Evolutionary conservation across 1,140 invertebrate genomes (phyloP).

Genomic region (Lucilia sericata): DNA sequence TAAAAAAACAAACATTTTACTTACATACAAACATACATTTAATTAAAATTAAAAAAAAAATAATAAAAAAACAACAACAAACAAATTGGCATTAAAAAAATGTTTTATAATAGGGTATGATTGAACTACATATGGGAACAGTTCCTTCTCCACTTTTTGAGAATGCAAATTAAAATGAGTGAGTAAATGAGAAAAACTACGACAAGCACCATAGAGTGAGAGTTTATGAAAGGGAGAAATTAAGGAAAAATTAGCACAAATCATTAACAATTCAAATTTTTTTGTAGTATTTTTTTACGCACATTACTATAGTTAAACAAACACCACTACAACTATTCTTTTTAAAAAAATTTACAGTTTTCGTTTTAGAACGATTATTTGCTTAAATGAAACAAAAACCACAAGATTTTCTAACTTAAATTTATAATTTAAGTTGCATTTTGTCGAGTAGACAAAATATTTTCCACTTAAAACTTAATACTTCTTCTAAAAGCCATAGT

Average conservation of each 20-base stretch:
- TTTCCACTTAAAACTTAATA: background rate
- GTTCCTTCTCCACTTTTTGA: slow-evolving; percentile 17
- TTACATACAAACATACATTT: background rate
- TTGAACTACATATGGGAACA: background rate
- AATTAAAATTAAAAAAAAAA: background rate
- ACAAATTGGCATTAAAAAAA: background rate
- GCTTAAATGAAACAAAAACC: too few species aligned
- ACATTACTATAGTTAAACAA: slow-evolving; percentile 8
- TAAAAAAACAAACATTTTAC: slow-evolving; percentile 17
- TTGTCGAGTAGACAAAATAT: background rate
- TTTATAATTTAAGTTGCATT: background rate
- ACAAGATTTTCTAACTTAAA: too few species aligned
- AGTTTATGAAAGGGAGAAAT: background rate
- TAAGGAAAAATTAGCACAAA: background rate
- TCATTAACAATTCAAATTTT: background rate
- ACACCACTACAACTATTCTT: background rate
- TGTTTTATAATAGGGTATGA: slow-evolving; percentile 19
- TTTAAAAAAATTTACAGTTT: background rate
- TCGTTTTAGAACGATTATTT: background rate
- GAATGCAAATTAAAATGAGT: background rate
- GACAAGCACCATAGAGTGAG: background rate
- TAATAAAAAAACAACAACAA: background rate
- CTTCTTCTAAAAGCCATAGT: background rate
- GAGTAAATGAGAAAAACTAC: background rate
- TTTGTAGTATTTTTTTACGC: slow-evolving; percentile 22